These are phyloP conservation scores for Polyodon spathula DNA, from an alignment of 2,113 vertebrate species.

Conservation along the genomic window DNA sequence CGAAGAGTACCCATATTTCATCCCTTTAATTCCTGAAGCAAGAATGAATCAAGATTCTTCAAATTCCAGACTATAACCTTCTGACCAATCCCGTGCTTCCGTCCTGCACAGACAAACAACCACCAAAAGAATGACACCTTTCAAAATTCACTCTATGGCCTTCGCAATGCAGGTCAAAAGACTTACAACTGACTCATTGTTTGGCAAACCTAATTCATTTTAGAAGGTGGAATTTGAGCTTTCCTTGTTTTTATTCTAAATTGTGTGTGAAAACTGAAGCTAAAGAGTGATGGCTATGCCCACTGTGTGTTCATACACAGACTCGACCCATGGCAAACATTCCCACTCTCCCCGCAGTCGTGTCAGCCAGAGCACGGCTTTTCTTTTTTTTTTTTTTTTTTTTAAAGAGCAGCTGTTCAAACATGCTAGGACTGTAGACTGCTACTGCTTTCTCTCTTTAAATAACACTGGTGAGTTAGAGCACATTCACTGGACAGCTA, in stretches of 20 bases:
- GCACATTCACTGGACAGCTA: slow-evolving; percentile 10
- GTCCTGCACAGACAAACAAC: too few species aligned
- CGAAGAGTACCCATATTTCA: too few species aligned
- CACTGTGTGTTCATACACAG: slow-evolving; percentile 4
- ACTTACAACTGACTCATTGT: too few species aligned
- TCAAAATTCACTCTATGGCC: too few species aligned
- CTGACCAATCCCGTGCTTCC: too few species aligned
- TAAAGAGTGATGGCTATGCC: neutral
- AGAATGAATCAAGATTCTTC: too few species aligned
- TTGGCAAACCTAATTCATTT: too few species aligned
- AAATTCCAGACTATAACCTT: too few species aligned
- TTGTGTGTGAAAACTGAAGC: neutral
- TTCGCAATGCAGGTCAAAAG: too few species aligned
- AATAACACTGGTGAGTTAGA: slow-evolving; percentile 13
- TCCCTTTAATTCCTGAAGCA: too few species aligned
- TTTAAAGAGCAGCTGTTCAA: slow-evolving; percentile 28
- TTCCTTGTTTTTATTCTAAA: neutral
- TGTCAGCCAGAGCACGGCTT: slow-evolving; percentile 17
- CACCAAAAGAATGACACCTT: too few species aligned
- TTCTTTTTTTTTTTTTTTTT: slow-evolving; percentile 5
- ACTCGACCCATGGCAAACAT: slow-evolving; percentile 4
- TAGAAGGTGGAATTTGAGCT: too few species aligned
- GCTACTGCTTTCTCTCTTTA: slow-evolving; percentile 6
- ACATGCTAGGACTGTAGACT: slow-evolving; percentile 11
- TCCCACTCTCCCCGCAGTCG: neutral